phyloP scores from a whole-genome alignment of 2,888 invertebrate genomes.

The Acleris literana region DNA sequence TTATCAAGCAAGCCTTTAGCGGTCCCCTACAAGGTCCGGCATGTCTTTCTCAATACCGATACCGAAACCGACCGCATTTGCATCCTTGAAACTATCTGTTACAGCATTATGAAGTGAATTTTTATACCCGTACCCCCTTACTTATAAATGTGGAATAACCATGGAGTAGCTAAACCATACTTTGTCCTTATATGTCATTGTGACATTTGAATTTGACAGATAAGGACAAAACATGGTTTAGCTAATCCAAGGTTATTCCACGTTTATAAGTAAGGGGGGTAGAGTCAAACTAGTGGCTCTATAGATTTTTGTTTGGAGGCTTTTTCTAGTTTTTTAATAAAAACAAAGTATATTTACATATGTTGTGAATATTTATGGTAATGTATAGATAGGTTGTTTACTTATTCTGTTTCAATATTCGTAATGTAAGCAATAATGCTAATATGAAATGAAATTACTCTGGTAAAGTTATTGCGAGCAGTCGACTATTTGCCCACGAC shows the following conservation, averaged over 20 bases:
- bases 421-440: too few relatives aligned
- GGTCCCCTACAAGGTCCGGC: constrained; percentile 65
- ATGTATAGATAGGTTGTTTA: constrained; percentile 5
- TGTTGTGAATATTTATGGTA: background rate
- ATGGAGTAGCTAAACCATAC: too few relatives aligned
- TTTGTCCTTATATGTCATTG: too few relatives aligned
- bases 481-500: too few relatives aligned
- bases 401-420: background rate
- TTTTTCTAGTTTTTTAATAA: constrained; percentile 7
- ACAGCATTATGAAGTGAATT: background rate
- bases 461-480: too few relatives aligned
- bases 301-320: background rate
- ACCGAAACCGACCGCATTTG: constrained; percentile 40
- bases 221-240: too few relatives aligned
- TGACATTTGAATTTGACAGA: too few relatives aligned
- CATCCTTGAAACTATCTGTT: constrained; percentile 7
- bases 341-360: constrained; percentile 7
- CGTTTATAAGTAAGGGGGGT: too few relatives aligned
- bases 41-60: constrained; percentile 60
- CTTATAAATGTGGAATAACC: too few relatives aligned
- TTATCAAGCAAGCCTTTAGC: constrained; percentile 61
- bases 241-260: too few relatives aligned
- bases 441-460: too few relatives aligned
- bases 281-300: too few relatives aligned
- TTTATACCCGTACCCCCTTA: background rate